These are phyloP conservation scores for Megaptera novaeangliae DNA, from an alignment of 2,113 vertebrate genomes.

Conservation along the genomic window DNA sequence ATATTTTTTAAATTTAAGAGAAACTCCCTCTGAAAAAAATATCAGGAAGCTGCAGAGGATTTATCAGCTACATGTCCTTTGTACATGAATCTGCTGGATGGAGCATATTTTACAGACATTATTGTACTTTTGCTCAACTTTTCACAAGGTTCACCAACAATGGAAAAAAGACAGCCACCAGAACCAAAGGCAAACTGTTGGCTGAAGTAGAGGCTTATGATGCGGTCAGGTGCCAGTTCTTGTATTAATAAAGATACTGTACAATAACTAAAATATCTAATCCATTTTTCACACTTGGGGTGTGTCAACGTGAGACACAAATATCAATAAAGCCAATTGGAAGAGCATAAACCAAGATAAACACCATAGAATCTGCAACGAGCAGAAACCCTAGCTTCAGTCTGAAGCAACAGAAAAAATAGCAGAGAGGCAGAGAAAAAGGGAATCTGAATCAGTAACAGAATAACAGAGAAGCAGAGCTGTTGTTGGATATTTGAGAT, in stretches of 20 bases:
- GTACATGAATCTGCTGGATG: neutral
- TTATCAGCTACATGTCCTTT: neutral
- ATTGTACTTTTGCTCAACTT: neutral
- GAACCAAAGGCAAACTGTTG: neutral
- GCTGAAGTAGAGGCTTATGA: neutral
- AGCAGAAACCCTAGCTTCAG: neutral
- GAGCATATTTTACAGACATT: neutral
- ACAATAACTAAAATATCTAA: neutral
- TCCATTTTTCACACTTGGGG: neutral
- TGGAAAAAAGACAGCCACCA: neutral
- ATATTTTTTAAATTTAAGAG: neutral
- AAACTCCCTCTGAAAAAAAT: neutral
- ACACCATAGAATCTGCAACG: fast-evolving
- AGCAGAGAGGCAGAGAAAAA: neutral
- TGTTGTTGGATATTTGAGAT: neutral
- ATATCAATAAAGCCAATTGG: neutral
- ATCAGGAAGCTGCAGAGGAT: neutral
- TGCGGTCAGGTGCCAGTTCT: neutral
- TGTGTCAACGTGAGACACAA: neutral
- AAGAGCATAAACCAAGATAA: neutral
- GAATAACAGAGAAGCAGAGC: neutral
- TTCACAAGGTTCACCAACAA: neutral
- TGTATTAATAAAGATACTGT: neutral
- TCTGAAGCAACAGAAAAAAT: neutral
- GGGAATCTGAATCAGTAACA: neutral